Percentiles rank a stretch among this genome's conserved stretches.
Evolutionary conservation across 2,888 invertebrate species (phyloP).

Genomic region (Pegoplata infirma): DNA sequence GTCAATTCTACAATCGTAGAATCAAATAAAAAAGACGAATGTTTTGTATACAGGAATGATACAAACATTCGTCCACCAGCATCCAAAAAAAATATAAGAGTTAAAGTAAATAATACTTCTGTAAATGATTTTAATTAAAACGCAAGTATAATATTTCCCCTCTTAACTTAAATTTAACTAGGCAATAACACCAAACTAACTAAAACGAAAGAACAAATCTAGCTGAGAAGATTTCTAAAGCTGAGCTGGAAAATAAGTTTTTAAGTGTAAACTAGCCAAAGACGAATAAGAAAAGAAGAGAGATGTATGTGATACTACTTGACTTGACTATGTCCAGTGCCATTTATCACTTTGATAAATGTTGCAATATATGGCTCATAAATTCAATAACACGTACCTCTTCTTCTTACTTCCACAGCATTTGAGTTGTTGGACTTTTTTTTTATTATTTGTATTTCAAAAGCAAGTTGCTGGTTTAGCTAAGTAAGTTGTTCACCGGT

Average conservation of each 20-base stretch:
- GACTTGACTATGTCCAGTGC: constrained; percentile 63
- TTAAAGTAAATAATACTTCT: constrained; percentile 61
- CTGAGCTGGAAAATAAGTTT: constrained; percentile 17
- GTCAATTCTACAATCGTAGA: constrained; percentile 31
- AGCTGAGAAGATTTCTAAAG: constrained; percentile 35
- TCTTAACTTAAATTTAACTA: constrained; percentile 30
- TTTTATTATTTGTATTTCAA: constrained; percentile 13
- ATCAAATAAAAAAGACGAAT: constrained; percentile 39
- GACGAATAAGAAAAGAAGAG: constrained; percentile 10
- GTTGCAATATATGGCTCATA: constrained; percentile 65
- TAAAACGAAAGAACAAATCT: constrained; percentile 18
- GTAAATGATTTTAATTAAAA: constrained; percentile 63
- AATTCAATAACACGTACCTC: constrained; percentile 65
- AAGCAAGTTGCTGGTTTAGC: too few relatives aligned
- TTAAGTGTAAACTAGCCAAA: too few relatives aligned
- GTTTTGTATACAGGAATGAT: constrained; percentile 31
- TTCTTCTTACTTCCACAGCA: constrained; percentile 41
- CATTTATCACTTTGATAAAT: constrained; percentile 69
- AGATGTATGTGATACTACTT: constrained; percentile 61
- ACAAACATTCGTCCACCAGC: constrained; percentile 45
- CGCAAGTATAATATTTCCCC: constrained; percentile 60
- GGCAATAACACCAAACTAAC: constrained; percentile 15
- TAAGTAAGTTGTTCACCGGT: too few relatives aligned
- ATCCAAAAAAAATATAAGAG: constrained; percentile 24
- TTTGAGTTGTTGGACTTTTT: constrained; percentile 31